Evolutionary conservation across 2,797 vertebrate genomes (phyloP), one percentile per base, ranked within the genome.

Genomic region (Sebastes iracundus): DNA sequence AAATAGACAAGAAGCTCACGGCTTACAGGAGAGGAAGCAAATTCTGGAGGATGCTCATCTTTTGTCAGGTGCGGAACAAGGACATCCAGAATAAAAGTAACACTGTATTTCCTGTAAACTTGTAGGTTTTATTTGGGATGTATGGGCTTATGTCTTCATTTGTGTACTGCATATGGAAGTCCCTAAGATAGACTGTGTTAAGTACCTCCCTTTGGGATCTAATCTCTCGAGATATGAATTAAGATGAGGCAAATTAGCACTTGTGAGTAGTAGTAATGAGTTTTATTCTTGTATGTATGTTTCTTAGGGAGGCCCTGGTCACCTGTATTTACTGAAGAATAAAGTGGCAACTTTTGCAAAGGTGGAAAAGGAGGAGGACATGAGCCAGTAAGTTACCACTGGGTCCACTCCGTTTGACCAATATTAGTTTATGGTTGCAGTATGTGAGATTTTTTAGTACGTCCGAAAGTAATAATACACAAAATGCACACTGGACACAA

Each of bases 331-430:
- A 82, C 92, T 99, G 90, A 99, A 99, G 95, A 99, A 99, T 92
- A 99, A 99, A 93, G 99, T 99, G 25, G 98, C 98, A 64, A 99
- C 99, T 2, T 99, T 99, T 1, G 98, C 99, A 77, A 99, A 99
- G 93, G 98, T 99, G 92, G 98, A 99, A 91, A 99, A 99, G 82
- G 99, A 99, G 75, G 99, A 99, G 82, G 98, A 99, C 94, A 97
- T 99, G 97, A 99, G 98, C 95, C 96, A 97, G 99, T 99, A 94
- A 98, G 98, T 95, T 30, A 77, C 12, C 8, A 1, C 16, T 32
- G 74, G 12, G 11, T 22, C 46, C 25, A 49, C 12, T 72, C 28
- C 55, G 32, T 62, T 13, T 52, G 25, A 65, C 13, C 0, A 63
- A 25, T 49, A 58, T 27, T 7, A 56, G 2, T 62, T n/a, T 20